Evolutionary conservation across 53 echinoderm and acorn worm genomes (phyloP).

Genomic region (Mesocentrotus franciscanus): DNA sequence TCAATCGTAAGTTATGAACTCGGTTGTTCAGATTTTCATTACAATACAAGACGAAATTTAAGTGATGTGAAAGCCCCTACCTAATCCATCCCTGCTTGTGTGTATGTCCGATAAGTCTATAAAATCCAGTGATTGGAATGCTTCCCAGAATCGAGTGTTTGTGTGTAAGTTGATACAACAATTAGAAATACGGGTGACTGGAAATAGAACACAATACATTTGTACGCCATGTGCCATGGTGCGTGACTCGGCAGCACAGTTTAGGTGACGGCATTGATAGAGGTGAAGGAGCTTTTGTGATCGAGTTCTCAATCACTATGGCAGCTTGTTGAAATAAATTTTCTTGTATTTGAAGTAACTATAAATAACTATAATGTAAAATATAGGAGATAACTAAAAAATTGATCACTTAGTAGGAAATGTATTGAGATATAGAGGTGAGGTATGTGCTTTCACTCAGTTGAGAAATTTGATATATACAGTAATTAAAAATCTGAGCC

Average conservation of each 20-base stretch:
- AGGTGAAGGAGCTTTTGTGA: background rate
- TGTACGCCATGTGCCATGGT: background rate
- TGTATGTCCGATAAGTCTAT: background rate
- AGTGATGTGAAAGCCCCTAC: background rate
- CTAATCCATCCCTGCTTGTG: background rate
- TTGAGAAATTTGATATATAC: background rate
- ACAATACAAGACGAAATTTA: too few relatives aligned
- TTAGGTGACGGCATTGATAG: background rate
- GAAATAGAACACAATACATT: slow-evolving; percentile 13
- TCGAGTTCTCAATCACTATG: background rate
- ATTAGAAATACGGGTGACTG: slow-evolving; percentile 35
- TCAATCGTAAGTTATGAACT: too few relatives aligned
- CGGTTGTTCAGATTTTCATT: too few relatives aligned
- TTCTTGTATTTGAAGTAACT: background rate
- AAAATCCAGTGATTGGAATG: background rate
- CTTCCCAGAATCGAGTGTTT: background rate
- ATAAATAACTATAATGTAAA: background rate
- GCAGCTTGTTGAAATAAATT: background rate
- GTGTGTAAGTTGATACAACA: slow-evolving; percentile 15
- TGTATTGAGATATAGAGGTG: background rate
- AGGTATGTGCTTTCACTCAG: too few relatives aligned
- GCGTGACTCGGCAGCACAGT: slow-evolving; percentile 40
- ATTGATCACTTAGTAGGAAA: background rate
- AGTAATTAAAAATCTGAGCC: background rate
- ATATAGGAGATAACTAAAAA: background rate